A percentile compares a stretch with the other conserved stretches of the same genome.
Evolutionary conservation across 1,140 invertebrate species (phyloP).

Genomic region (Whitmania pigra): DNA sequence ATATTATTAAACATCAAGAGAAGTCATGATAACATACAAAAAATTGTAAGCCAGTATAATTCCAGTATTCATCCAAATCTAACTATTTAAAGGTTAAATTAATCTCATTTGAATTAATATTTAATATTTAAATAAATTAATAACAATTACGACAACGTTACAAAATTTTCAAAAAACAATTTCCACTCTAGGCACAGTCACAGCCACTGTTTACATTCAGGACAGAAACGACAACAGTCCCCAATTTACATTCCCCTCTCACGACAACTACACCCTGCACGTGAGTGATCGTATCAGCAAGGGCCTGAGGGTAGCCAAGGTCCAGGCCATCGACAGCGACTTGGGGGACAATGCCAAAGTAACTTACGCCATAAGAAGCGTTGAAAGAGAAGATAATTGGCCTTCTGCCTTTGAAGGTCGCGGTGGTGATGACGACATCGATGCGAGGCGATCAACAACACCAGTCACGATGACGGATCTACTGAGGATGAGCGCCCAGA

Average conservation of each 20-base stretch:
- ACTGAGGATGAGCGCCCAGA: neutral
- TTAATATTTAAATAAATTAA: too few relatives aligned
- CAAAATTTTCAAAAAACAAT: neutral
- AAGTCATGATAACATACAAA: too few relatives aligned
- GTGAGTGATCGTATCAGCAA: neutral
- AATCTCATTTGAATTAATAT: too few relatives aligned
- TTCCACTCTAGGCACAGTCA: neutral
- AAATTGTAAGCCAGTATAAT: too few relatives aligned
- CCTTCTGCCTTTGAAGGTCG: neutral
- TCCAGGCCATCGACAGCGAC: neutral
- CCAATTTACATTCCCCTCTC: conserved; percentile 16
- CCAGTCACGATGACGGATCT: neutral
- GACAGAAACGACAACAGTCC: conserved; percentile 25
- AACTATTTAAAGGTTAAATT: too few relatives aligned
- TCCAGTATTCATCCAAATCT: too few relatives aligned
- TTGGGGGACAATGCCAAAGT: conserved; percentile 6
- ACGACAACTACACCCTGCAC: conserved; percentile 21
- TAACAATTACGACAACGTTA: too few relatives aligned
- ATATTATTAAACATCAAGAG: too few relatives aligned
- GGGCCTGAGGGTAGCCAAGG: neutral
- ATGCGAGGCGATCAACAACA: neutral
- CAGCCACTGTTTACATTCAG: conserved; percentile 7
- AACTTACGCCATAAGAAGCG: neutral
- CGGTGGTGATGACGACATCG: neutral
- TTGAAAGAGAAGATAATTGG: neutral